Conservation (phyloP, 2,888 invertebrate species). For the Nemotelus pantherinus region DNA sequence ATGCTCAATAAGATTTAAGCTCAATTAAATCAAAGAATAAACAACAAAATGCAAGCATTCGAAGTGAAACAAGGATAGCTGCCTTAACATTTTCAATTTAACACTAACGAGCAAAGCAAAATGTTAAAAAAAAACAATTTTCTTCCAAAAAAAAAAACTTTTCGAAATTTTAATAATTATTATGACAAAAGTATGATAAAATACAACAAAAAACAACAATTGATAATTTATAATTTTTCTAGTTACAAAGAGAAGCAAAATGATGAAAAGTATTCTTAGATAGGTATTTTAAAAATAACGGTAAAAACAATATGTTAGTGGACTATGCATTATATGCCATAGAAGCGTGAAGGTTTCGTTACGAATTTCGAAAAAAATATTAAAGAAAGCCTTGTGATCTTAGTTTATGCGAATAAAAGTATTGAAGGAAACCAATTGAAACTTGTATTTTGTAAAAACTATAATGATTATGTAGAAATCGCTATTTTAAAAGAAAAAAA, state of each 20-base stretch:
- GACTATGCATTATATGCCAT: conserved; percentile 19
- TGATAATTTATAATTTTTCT: conserved; percentile 28
- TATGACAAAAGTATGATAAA: background rate
- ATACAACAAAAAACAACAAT: background rate
- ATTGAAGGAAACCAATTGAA: conserved; percentile 24
- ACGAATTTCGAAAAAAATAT: conserved; percentile 17
- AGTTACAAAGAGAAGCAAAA: conserved; percentile 22
- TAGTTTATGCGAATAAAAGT: conserved; percentile 34
- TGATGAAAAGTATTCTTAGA: conserved; percentile 34
- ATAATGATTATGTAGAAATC: conserved; percentile 25
- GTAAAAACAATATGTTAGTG: conserved; percentile 11
- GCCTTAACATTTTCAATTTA: conserved; percentile 35
- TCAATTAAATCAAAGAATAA: background rate
- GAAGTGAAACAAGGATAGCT: conserved; percentile 18
- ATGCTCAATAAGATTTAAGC: conserved; percentile 2
- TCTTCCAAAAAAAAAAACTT: conserved; percentile 23
- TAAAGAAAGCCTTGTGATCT: conserved; percentile 36
- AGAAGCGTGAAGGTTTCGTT: conserved; percentile 36
- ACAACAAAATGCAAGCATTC: conserved; percentile 15
- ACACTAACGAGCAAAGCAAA: conserved; percentile 4
- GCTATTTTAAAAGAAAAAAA: conserved; percentile 24
- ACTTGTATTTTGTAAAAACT: conserved; percentile 43
- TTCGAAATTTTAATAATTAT: conserved; percentile 25
- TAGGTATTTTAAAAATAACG: conserved; percentile 29
- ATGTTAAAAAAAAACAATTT: conserved; percentile 7